Conservation (phyloP, 2,113 vertebrate species). For the Zosterops hypoxanthus region DNA sequence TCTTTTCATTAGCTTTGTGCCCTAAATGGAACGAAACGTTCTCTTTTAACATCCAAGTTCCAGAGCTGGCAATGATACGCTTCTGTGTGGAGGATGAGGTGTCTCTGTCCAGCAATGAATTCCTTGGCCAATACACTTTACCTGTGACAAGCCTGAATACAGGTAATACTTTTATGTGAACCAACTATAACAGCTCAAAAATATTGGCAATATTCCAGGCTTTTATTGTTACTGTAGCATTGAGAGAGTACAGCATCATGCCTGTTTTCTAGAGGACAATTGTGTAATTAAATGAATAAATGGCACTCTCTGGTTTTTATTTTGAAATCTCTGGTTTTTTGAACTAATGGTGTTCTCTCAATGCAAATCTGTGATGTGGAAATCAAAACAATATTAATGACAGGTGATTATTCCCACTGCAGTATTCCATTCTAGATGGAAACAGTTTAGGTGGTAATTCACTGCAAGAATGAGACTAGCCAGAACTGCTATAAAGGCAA, state of each 20-base stretch:
- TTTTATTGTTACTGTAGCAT: neutral
- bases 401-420: neutral
- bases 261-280: neutral
- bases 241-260: neutral
- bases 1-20: constrained; percentile 74
- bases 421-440: neutral
- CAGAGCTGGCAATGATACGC: constrained; percentile 84
- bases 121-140: constrained; percentile 87
- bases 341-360: neutral
- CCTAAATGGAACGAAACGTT: constrained; percentile 84
- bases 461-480: neutral
- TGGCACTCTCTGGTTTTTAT: neutral
- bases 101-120: constrained; percentile 76
- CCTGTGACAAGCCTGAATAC: constrained; percentile 82
- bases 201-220: neutral
- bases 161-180: constrained; percentile 76
- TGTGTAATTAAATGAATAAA: neutral
- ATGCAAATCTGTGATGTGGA: neutral
- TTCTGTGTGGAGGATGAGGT: constrained; percentile 81
- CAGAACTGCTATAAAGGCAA: neutral
- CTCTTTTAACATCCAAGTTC: constrained; percentile 79
- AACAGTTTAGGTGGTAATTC: neutral
- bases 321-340: neutral
- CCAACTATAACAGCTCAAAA: neutral
- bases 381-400: neutral